Percentiles rank a stretch among this genome's conserved stretches.
These are phyloP conservation scores for Sander vitreus DNA, from an alignment of 2,113 vertebrate species.

Conservation along the genomic window DNA sequence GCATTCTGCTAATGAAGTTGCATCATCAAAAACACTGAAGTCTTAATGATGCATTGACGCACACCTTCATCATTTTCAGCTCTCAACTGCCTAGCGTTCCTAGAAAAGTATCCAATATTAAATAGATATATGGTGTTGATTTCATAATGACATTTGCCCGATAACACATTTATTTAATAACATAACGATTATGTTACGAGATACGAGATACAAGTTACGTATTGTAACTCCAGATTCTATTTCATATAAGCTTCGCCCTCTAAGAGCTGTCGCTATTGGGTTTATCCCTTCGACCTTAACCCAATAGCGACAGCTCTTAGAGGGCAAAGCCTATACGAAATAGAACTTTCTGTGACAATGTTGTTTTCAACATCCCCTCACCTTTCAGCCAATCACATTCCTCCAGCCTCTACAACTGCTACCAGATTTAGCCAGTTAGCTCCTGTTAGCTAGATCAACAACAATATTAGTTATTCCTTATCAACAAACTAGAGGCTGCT, in stretches of 20 bases:
- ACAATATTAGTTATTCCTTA: neutral
- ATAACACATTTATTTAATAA: no score
- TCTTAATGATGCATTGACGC: slow-evolving; percentile 38
- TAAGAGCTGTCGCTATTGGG: no score
- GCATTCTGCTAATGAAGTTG: slow-evolving; percentile 45
- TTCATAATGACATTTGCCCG: no score
- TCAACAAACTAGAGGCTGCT: neutral
- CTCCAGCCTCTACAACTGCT: neutral
- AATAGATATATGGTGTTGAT: neutral
- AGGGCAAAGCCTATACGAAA: no score
- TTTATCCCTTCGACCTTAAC: no score
- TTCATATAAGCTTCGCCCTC: no score
- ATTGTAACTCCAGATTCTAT: no score
- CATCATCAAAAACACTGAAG: slow-evolving; percentile 40
- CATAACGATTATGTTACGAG: no score
- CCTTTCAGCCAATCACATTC: neutral
- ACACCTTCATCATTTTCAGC: slow-evolving; percentile 31
- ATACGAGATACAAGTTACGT: no score
- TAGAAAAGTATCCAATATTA: neutral
- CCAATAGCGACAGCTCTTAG: no score
- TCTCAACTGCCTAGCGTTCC: neutral
- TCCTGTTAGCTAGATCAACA: neutral
- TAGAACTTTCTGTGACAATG: neutral
- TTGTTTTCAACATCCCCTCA: neutral
- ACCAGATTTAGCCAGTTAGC: neutral